Evolutionary conservation across 2,113 vertebrate species (phyloP).

Genomic region (Pyrgilauda ruficollis): DNA sequence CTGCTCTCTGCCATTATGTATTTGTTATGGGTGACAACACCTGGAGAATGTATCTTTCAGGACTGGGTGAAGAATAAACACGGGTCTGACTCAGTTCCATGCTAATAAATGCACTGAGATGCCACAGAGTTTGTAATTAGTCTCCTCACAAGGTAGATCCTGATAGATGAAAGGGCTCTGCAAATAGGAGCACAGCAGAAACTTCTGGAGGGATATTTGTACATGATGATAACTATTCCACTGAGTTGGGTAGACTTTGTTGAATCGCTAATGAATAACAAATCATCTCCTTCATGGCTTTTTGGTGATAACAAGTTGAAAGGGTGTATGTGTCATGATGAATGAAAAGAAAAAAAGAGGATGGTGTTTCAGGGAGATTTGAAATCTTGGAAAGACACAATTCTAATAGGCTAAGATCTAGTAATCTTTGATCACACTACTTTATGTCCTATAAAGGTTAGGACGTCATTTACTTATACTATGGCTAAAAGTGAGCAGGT

Average conservation of each 20-base stretch:
- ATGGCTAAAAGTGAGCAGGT: neutral
- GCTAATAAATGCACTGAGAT: neutral
- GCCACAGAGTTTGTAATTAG: neutral
- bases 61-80: slow-evolving; percentile 35
- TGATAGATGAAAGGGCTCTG: neutral
- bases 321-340: neutral
- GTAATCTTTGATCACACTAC: neutral
- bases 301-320: neutral
- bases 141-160: neutral
- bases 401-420: neutral
- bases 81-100: neutral
- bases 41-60: slow-evolving; percentile 47
- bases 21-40: slow-evolving; percentile 51
- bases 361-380: neutral
- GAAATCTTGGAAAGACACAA: neutral
- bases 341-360: neutral
- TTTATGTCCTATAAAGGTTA: neutral
- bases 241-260: neutral
- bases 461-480: neutral
- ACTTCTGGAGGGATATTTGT: neutral
- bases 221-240: neutral
- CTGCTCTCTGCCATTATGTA: slow-evolving; percentile 22
- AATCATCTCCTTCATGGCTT: neutral
- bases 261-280: neutral
- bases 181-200: neutral